Evolutionary conservation across 2,797 vertebrate species (phyloP).

Genomic region (Merluccius polli): DNA sequence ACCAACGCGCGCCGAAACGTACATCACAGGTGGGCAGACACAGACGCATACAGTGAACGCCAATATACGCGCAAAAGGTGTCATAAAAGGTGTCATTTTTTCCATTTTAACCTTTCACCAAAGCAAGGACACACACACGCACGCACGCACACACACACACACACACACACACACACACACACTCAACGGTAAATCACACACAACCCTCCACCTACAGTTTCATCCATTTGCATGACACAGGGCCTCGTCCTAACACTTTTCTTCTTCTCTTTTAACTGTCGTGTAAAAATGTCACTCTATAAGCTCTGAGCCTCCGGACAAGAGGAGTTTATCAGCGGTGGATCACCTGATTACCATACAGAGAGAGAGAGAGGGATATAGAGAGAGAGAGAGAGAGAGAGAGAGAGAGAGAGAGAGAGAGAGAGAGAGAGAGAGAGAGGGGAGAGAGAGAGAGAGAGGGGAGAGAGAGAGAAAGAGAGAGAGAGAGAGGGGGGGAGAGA

Average conservation of each 20-base stretch:
- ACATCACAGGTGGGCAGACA: too few species aligned
- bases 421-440: neutral
- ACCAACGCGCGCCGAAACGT: too few species aligned
- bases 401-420: neutral
- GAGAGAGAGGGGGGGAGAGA: neutral
- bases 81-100: too few species aligned
- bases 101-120: too few species aligned
- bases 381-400: neutral
- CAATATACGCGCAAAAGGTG: too few species aligned
- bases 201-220: neutral
- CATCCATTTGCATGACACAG: neutral
- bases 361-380: too few species aligned
- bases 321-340: constrained; percentile 74
- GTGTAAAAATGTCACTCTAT: constrained; percentile 53
- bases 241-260: neutral
- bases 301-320: constrained; percentile 46
- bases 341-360: constrained; percentile 72
- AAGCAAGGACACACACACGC: neutral
- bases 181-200: neutral
- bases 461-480: neutral
- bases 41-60: too few species aligned
- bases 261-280: constrained; percentile 37
- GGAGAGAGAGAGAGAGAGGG: neutral
- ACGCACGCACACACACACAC: too few species aligned
- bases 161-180: too few species aligned